phyloP scores from a whole-genome alignment of 2,113 vertebrate species.

The Oenanthe oenanthe region DNA sequence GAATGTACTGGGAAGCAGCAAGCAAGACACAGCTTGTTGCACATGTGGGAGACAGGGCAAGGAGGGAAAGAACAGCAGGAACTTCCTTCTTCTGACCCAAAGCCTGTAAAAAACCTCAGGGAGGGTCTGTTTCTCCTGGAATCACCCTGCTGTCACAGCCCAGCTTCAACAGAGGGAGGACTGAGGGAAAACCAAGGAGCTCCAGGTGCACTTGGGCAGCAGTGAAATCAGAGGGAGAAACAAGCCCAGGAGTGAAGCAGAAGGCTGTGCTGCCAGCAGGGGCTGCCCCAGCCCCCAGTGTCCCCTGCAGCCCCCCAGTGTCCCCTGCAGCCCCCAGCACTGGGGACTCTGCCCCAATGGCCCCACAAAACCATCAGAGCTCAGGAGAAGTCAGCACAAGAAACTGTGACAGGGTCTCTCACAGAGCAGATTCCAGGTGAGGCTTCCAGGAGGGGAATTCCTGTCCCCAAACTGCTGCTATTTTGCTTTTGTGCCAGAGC shows the following conservation, averaged over 20 bases:
- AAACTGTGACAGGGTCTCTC: background rate
- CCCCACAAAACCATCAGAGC: background rate
- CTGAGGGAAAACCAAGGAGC: background rate
- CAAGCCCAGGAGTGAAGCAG: rapidly evolving
- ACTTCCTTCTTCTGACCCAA: background rate
- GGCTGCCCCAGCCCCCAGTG: background rate
- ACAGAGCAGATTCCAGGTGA: background rate
- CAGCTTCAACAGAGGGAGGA: background rate
- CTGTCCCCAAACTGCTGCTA: background rate
- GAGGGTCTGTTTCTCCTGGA: background rate
- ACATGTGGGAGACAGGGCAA: rapidly evolving
- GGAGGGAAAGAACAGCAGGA: background rate
- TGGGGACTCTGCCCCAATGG: background rate
- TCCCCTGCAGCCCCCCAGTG: background rate
- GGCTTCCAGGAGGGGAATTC: background rate
- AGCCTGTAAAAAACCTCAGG: background rate
- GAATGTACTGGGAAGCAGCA: rapidly evolving
- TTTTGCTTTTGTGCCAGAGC: background rate
- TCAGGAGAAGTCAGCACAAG: background rate
- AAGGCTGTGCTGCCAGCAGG: background rate
- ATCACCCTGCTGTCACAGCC: background rate
- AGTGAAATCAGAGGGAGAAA: background rate
- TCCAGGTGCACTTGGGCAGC: background rate
- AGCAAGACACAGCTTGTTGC: background rate
- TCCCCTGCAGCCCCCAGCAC: background rate